A percentile compares a stretch with the other conserved stretches of the same genome.
Evolutionary conservation across 2,888 invertebrate species (phyloP).

Genomic region (Cyclophora albipunctata): DNA sequence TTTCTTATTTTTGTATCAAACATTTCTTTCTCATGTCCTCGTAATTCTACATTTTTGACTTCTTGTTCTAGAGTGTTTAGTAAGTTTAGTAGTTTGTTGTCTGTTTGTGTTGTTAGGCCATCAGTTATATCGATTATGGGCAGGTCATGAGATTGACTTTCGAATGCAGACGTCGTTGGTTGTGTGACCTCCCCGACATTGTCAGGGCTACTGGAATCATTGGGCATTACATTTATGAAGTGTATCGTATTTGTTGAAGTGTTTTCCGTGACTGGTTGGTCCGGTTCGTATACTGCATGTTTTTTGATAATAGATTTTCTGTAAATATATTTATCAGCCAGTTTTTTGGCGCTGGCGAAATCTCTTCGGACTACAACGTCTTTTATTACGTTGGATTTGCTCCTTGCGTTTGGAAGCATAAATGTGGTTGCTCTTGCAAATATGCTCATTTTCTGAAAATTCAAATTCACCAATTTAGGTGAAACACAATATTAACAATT

Average conservation of each 20-base stretch:
- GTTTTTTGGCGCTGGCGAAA: conserved; percentile 34
- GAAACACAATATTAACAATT: not conserved
- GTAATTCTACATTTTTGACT: conserved; percentile 41
- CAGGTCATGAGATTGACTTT: no score
- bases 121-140: not conserved
- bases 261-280: no score
- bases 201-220: no score
- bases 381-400: conserved; percentile 15
- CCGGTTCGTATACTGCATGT: no score
- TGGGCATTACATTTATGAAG: no score
- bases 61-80: conserved; percentile 48
- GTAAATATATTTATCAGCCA: conserved; percentile 36
- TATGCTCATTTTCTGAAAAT: conserved; percentile 35
- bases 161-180: no score
- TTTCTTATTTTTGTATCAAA: conserved; percentile 50
- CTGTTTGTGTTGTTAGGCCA: conserved; percentile 27
- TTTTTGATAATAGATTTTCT: conserved; percentile 5
- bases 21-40: conserved; percentile 38
- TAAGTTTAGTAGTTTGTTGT: conserved; percentile 40
- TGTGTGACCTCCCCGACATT: no score
- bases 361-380: conserved; percentile 44
- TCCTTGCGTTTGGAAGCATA: conserved; percentile 19
- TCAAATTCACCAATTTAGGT: not conserved
- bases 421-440: conserved; percentile 30
- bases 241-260: no score